A percentile compares a stretch with the other conserved stretches of the same genome.
These are phyloP conservation scores for Gnathonemus echidnorhynchus DNA, from an alignment of 2,113 vertebrate species.

Conservation along the genomic window DNA sequence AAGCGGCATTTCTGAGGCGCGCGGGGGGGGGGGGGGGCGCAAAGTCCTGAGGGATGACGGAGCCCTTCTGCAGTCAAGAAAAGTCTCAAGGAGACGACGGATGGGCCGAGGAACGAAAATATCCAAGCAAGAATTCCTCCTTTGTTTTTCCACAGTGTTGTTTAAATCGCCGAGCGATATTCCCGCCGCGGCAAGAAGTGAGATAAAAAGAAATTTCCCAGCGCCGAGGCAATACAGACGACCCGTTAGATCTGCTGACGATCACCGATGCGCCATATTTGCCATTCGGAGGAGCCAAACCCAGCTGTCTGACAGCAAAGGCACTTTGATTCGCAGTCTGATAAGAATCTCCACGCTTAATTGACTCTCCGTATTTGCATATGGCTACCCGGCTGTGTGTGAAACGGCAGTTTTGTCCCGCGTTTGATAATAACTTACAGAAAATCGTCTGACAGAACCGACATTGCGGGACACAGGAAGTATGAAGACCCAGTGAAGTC, in stretches of 20 bases:
- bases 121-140: not conserved
- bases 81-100: not conserved
- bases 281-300: not conserved
- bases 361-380: constrained; percentile 14
- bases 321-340: constrained; percentile 15
- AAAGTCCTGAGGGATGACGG: not conserved
- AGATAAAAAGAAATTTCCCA: not conserved
- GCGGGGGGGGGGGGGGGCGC: no score
- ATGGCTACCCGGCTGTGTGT: not conserved
- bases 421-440: not conserved
- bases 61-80: not conserved
- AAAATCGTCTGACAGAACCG: not conserved
- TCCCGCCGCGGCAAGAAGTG: not conserved
- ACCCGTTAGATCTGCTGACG: not conserved
- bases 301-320: constrained; percentile 1
- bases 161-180: not conserved
- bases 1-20: not conserved
- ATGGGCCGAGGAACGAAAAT: not conserved
- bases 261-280: not conserved
- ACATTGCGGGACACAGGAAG: not conserved
- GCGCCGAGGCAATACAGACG: not conserved
- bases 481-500: not conserved
- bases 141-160: not conserved
- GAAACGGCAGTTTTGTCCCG: not conserved
- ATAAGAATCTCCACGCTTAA: constrained; percentile 8